Percentiles rank a stretch among this genome's conserved stretches.
phyloP scores from a whole-genome alignment of 2,888 invertebrate genomes.

The Dioctria linearis region DNA sequence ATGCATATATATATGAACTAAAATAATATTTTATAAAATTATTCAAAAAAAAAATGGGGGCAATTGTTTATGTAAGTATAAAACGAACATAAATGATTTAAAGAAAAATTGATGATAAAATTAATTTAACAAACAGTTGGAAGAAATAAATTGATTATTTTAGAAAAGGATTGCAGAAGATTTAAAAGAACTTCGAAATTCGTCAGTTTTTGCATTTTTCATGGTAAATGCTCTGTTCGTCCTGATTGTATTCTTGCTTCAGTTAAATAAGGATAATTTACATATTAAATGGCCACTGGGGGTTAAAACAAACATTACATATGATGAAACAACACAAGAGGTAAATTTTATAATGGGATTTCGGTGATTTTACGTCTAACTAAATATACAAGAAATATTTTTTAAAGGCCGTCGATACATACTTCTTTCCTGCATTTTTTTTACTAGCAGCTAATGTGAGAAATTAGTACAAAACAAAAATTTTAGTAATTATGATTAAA shows the following conservation, averaged over 20 bases:
- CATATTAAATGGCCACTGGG: slow-evolving; percentile 98
- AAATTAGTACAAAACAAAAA: slow-evolving; percentile 21
- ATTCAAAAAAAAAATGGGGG: too few relatives aligned
- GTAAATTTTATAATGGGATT: slow-evolving; percentile 75
- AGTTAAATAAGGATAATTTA: slow-evolving; percentile 96
- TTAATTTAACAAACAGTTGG: slow-evolving; percentile 9
- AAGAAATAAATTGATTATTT: slow-evolving; percentile 71
- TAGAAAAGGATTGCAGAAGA: slow-evolving; percentile 92
- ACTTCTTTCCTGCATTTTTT: background rate
- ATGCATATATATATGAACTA: too few relatives aligned
- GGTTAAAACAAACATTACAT: slow-evolving; percentile 93
- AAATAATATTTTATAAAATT: too few relatives aligned
- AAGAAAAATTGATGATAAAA: background rate
- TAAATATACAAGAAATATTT: background rate
- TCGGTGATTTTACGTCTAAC: slow-evolving; percentile 56
- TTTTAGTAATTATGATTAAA: background rate
- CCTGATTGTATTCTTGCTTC: slow-evolving; percentile 97
- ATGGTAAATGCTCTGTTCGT: slow-evolving; percentile 99
- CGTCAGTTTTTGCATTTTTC: slow-evolving; percentile 96
- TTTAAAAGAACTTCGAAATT: slow-evolving; percentile 94
- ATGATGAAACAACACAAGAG: slow-evolving; percentile 91
- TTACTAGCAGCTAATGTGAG: slow-evolving; percentile 62
- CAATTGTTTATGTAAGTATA: too few relatives aligned
- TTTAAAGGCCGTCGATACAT: background rate
- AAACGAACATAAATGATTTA: too few relatives aligned